Conservation (phyloP, 2,888 invertebrate species). For the Linnaemya tessellans region DNA sequence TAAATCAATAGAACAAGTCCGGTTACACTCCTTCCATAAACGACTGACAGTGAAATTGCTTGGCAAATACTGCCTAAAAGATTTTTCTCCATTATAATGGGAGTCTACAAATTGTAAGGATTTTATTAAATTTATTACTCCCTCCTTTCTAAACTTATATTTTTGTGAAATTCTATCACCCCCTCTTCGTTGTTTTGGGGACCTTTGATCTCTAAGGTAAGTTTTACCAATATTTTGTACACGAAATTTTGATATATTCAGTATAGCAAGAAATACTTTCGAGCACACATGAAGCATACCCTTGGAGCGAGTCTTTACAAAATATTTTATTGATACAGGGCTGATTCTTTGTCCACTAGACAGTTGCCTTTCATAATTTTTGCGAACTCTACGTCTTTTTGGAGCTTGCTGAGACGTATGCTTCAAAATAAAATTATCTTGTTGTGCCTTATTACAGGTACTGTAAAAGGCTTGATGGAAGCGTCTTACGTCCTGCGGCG, state of each 20-base stretch:
- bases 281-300: neutral
- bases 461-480: too few species aligned
- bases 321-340: too few species aligned
- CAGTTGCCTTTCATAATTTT: too few species aligned
- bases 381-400: too few species aligned
- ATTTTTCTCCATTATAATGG: slow-evolving; percentile 12
- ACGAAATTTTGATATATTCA: slow-evolving; percentile 5
- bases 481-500: too few species aligned
- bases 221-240: neutral
- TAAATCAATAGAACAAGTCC: neutral
- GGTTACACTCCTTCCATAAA: slow-evolving; percentile 25
- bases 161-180: neutral
- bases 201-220: neutral
- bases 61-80: neutral
- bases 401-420: too few species aligned
- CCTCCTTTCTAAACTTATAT: neutral
- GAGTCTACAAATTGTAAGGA: neutral
- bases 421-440: too few species aligned
- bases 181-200: neutral
- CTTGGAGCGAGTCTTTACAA: too few species aligned
- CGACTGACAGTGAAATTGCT: slow-evolving; percentile 13
- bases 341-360: too few species aligned
- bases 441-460: too few species aligned
- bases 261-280: slow-evolving; percentile 20
- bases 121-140: neutral